A percentile compares a stretch with the other conserved stretches of the same genome.
These are phyloP conservation scores for Ecdyonurus torrentis DNA, from an alignment of 2,888 invertebrate genomes.

Conservation along the genomic window DNA sequence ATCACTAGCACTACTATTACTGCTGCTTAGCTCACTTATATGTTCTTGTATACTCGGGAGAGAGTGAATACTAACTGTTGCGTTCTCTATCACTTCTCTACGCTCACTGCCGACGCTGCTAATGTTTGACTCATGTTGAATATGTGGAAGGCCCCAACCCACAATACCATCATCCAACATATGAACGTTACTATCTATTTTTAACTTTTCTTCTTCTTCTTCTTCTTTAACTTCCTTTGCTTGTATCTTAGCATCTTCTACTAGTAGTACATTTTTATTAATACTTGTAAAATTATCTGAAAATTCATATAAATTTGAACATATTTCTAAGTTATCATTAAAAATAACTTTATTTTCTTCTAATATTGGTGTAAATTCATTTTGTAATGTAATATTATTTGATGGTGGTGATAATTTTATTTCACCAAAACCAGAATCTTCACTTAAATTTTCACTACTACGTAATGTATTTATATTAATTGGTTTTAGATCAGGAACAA, in stretches of 20 bases:
- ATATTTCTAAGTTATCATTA: background rate
- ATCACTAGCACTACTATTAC: no score
- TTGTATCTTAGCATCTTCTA: background rate
- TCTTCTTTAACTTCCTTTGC: background rate
- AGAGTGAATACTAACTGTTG: no score
- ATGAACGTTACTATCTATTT: background rate
- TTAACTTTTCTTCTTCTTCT: background rate
- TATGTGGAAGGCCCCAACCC: background rate
- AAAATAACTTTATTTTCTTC: background rate
- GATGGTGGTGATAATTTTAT: constrained; percentile 1
- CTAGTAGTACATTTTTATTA: background rate
- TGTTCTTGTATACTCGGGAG: no score
- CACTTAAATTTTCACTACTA: constrained; percentile 61
- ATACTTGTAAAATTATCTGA: background rate
- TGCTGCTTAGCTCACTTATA: no score
- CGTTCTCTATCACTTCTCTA: no score
- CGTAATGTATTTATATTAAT: constrained; percentile 21
- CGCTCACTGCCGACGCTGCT: no score
- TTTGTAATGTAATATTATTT: constrained; percentile 14
- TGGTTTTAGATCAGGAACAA: background rate
- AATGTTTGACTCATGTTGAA: background rate
- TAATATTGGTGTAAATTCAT: background rate
- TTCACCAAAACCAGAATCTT: constrained; percentile 64
- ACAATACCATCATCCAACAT: background rate
- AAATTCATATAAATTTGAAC: background rate